Base-by-base conservation (phyloP, 2,113 vertebrate species). In the Desmodus rotundus region DNA sequence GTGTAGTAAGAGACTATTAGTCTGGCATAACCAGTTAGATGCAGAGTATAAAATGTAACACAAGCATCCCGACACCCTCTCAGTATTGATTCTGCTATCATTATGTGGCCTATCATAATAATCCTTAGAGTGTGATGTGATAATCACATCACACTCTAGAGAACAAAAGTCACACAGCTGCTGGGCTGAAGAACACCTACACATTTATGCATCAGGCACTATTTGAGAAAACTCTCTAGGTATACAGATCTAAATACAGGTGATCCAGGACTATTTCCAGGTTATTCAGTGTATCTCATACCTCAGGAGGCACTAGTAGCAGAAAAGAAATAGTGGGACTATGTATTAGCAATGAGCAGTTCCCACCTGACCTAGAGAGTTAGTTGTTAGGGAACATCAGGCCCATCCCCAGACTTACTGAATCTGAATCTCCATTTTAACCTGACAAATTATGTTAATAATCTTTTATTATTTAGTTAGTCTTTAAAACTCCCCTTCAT, bases 1-100 rank as follows among this genome's bases (percentile, higher is more conserved):
- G 28, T 12, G 31, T 72, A 54, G 20, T 76, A 56, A 95, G 78
- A 63, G 28, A 82, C 81, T 77, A 70, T 88, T 78, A 70, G 14
- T 68, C 38, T 93, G 77, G 95, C 10, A 47, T 45, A 97, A 73
- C 38, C 56, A 82, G 58, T 90, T 91, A 76, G 73, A 87, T 73
- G n/a, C 41, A 73, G 58, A 43, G 17, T 20, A 65, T 90, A 50
- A 76, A 92, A 73, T 56, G 72, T 24, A 83, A 52, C 7, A 22
- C 24, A 84, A 89, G 13, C 5, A 2, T 56, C 12, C 31, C 47
- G 50, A 36, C 5, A 74, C 43, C 16, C 4, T 82, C 22, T 91
- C 63, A 56, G 8, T 56, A 86, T 36, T 89, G 50, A 93, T 28
- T 81, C 3, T 50, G 7, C 13, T 93, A 56, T 52, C 92, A 47